Evolutionary conservation across 1,140 invertebrate species (phyloP), one percentile per base, ranked within the genome.

Genomic region (Danaus melanippus): DNA sequence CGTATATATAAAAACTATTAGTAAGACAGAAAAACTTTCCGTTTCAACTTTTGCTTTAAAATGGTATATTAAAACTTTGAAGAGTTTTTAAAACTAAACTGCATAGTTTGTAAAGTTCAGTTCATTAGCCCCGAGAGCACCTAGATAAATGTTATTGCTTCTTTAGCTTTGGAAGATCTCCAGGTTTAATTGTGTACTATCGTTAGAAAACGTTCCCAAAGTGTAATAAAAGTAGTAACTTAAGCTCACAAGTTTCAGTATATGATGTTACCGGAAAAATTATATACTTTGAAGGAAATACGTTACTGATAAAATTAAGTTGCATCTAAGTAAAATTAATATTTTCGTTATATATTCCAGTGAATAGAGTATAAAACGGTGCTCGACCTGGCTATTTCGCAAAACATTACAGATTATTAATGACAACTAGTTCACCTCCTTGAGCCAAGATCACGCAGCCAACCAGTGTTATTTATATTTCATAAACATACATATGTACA

Each of bases 391-490:
- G 41, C 8, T 32, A 44, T 59, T 53, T 59, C 40, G 57, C 52
- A 59, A 55, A 51, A 42, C 42, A 9, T 46, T 40, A 11, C 17
- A 10, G 49, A 43, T 32, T 59, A 53, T 54, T 54, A 46, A 54
- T 59, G 57, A 59, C 51, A 59, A 59, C 51, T 55, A 45, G 61
- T 67, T 64, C 58, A 60, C 65, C 65, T 64, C 51, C 42, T 53
- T 60, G 55, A 58, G 50, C 56, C 48, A 55, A 50, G 8, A 49
- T 15, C 42, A 45, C 50, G 53, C 46, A 46, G 59, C 55, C 44
- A 42, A 48, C 43, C 21, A 32, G 21, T 32, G 21, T 32, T 32
- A 2, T 32, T 32, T 32, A 32, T 32, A 32, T 32, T 32, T 32
- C 21, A 32, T 32, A 32, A 32, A 32, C 21, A 3, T 32, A 32